A percentile compares a stretch with the other conserved stretches of the same genome.
Evolutionary conservation across 2,797 vertebrate species (phyloP).

Genomic region (Sardinella longiceps): DNA sequence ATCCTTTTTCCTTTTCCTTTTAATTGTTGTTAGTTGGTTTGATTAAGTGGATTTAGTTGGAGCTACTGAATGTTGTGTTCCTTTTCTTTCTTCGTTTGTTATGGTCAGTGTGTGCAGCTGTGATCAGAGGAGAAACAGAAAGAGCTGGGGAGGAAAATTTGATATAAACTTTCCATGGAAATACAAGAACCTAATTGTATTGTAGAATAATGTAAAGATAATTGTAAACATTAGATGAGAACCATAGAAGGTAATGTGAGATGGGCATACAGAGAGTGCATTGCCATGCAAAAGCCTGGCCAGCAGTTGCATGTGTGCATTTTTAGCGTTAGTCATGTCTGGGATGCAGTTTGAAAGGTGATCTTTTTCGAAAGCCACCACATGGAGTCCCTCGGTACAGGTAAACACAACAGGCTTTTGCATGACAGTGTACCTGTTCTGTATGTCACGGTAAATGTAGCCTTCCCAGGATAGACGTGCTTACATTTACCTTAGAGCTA

Average conservation of each 20-base stretch:
- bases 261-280: conserved; percentile 5
- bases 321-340: background rate
- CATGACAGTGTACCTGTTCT: background rate
- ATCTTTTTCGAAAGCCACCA: conserved; percentile 13
- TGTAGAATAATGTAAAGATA: background rate
- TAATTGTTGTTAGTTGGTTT: background rate
- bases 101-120: background rate
- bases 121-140: conserved; percentile 2
- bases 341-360: conserved; percentile 3
- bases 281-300: conserved; percentile 12
- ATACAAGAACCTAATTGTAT: background rate
- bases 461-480: background rate
- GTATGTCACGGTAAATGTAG: conserved; percentile 3
- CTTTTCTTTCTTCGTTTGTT: background rate
- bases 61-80: conserved; percentile 8
- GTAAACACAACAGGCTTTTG: conserved; percentile 16
- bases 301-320: background rate
- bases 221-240: background rate
- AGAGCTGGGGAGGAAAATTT: background rate
- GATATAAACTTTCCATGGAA: background rate
- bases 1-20: conserved; percentile 1
- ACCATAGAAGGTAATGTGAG: background rate
- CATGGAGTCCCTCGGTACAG: background rate
- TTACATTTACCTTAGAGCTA: conserved; percentile 11
- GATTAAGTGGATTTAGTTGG: background rate